Conservation (phyloP, 2,113 vertebrate species). For the Octodon degus region DNA sequence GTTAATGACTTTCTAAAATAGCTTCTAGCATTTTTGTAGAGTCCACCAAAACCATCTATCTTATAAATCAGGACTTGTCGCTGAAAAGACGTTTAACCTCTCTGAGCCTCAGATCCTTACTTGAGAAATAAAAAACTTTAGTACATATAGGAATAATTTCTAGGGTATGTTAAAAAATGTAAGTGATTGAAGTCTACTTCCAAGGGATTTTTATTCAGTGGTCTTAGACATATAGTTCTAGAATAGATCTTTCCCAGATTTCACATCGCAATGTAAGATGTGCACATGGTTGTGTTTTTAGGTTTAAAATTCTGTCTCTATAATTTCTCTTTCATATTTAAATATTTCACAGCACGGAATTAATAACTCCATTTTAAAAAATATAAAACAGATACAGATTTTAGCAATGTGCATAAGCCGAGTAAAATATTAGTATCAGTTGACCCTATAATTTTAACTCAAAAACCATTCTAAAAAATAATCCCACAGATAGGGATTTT, state of each 20-base stretch:
- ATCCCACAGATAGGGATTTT: not conserved
- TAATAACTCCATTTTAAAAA: not conserved
- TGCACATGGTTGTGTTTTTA: not conserved
- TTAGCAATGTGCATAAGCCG: not conserved
- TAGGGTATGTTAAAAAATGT: not conserved
- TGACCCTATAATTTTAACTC: conserved; percentile 31
- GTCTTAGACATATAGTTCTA: not conserved
- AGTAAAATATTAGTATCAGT: not conserved
- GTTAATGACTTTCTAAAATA: conserved; percentile 50
- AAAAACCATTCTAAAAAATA: conserved; percentile 10
- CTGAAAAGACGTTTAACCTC: not conserved
- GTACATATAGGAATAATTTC: not conserved
- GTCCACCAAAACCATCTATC: conserved; percentile 21
- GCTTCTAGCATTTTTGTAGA: not conserved
- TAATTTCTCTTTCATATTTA: conserved; percentile 38
- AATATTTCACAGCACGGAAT: not conserved
- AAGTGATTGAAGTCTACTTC: not conserved
- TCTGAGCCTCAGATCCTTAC: not conserved
- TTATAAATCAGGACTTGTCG: not conserved
- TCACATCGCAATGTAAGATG: not conserved
- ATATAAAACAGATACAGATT: not conserved
- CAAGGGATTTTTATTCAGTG: conserved; percentile 16
- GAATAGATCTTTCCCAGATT: not conserved
- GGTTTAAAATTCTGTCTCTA: not conserved
- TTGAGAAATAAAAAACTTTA: not conserved